Evolutionary conservation across 2,888 invertebrate species (phyloP), one percentile per base, ranked within the genome.

Genomic region (Pheosia tremula): DNA sequence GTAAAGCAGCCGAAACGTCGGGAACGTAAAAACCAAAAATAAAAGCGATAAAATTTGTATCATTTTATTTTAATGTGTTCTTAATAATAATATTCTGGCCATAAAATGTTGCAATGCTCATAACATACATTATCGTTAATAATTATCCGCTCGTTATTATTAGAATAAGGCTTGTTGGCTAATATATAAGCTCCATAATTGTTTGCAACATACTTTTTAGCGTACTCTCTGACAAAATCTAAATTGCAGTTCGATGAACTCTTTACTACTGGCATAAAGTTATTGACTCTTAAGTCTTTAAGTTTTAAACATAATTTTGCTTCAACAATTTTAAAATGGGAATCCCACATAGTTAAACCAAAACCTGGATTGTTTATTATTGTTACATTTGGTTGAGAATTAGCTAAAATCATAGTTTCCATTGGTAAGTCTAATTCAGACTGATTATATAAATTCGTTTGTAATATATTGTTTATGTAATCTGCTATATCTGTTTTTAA

Each of bases 181-280:
- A 71, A 64, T 38, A 74, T 58, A 6, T 72, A 71, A 4, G 64
- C 58, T 0, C 79, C 79, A 38, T 75, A 78, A 13, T 64, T 63
- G 0, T 63, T 64, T 11, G 58, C 62, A 0, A 79, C 68, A 56
- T 68, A 66, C 2, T 54, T 57, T 41, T 70, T 75, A 0, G 71
- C 65, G 24, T 71, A 58, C 3, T 67, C 60, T 5, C 68, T 62
- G 13, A 77, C 65, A 38, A 57, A 56, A 7, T 65, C 24, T 2
- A 57, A 39, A 56, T 72, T 67, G 52, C 63, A 64, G 9, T 64
- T 39, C 5, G 58, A 8, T 8, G 66, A 47, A 54, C 66, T 58
- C 5, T 67, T 64, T 0, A 77, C 61, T 6, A 79, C 36, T 0
- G 79, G 77, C 58, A 77, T 66, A 3, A 79, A 78, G 54, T 79